Percentiles rank a stretch among this genome's conserved stretches.
phyloP scores from a whole-genome alignment of 2,888 invertebrate species.

The Hirudinaria manillensis region DNA sequence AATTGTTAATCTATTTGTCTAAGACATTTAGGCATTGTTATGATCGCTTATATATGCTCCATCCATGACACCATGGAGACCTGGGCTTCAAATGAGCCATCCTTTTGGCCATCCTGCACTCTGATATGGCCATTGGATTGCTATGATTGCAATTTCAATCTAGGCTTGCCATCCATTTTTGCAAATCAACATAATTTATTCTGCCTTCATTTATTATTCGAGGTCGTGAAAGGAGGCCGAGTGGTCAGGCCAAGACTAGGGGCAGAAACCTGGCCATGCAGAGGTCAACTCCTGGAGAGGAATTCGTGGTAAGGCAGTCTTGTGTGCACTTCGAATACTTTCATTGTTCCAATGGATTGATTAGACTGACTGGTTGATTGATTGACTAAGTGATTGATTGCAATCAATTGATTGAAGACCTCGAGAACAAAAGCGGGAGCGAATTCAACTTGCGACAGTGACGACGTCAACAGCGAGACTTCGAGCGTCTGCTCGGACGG shows the following conservation, averaged over 20 bases:
- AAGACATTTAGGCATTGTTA: no score
- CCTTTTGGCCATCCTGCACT: no score
- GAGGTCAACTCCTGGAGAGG: constrained; percentile 24
- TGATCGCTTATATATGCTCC: no score
- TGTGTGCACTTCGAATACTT: not conserved
- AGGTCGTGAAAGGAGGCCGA: constrained; percentile 1
- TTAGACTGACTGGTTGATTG: not conserved
- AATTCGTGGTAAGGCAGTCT: constrained; percentile 9
- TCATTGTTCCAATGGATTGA: not conserved
- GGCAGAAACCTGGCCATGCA: constrained; percentile 18
- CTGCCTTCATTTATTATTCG: not conserved
- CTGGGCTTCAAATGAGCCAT: no score
- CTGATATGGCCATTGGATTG: no score
- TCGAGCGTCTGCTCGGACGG: constrained; percentile 86
- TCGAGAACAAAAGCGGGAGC: constrained; percentile 2
- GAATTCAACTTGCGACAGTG: constrained; percentile 39
- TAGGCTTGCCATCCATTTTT: no score
- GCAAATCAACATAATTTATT: not conserved
- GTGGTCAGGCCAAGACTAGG: constrained; percentile 19
- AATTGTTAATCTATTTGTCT: no score
- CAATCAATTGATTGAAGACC: not conserved
- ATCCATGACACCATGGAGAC: no score
- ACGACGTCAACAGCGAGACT: constrained; percentile 66
- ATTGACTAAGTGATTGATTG: not conserved
- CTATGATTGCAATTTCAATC: no score